phyloP scores from a whole-genome alignment of 2,888 invertebrate species.

The Oeneis ivallda region DNA sequence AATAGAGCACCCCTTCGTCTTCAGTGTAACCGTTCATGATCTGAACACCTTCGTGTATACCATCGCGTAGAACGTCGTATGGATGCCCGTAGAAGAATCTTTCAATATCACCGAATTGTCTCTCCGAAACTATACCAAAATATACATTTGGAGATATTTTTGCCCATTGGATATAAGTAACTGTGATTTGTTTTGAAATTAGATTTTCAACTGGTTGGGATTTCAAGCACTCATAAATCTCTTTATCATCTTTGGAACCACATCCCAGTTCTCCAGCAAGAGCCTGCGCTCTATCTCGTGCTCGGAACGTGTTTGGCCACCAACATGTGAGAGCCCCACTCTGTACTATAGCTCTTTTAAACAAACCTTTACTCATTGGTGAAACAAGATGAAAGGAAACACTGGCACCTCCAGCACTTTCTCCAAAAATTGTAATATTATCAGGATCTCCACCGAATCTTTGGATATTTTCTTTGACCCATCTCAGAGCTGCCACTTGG shows the following conservation, averaged over 20 bases:
- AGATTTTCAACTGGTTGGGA: constrained; percentile 50
- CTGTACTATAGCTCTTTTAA: constrained; percentile 80
- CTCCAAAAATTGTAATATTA: constrained; percentile 59
- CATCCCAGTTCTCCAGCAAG: constrained; percentile 56
- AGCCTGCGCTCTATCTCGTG: constrained; percentile 68
- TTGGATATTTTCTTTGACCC: constrained; percentile 54
- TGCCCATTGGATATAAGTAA: constrained; percentile 8
- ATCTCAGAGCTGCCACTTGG: constrained; percentile 55
- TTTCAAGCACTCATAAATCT: constrained; percentile 58
- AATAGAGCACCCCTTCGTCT: constrained; percentile 82
- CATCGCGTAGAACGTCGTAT: constrained; percentile 61
- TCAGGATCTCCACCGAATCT: constrained; percentile 60
- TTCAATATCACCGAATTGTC: constrained; percentile 48
- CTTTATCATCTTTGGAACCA: constrained; percentile 54
- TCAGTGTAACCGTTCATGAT: constrained; percentile 85
- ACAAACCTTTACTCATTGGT: constrained; percentile 59
- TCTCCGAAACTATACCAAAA: constrained; percentile 50
- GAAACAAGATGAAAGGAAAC: constrained; percentile 50
- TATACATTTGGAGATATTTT: constrained; percentile 26
- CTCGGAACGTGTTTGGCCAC: constrained; percentile 72
- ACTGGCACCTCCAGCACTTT: constrained; percentile 56
- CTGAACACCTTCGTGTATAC: constrained; percentile 80
- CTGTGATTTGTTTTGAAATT: constrained; percentile 42
- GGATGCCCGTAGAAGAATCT: constrained; percentile 52
- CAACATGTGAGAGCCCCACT: constrained; percentile 52